These are phyloP conservation scores for Amazona finschi DNA, from an alignment of 2,797 vertebrate species.

Conservation along the genomic window DNA sequence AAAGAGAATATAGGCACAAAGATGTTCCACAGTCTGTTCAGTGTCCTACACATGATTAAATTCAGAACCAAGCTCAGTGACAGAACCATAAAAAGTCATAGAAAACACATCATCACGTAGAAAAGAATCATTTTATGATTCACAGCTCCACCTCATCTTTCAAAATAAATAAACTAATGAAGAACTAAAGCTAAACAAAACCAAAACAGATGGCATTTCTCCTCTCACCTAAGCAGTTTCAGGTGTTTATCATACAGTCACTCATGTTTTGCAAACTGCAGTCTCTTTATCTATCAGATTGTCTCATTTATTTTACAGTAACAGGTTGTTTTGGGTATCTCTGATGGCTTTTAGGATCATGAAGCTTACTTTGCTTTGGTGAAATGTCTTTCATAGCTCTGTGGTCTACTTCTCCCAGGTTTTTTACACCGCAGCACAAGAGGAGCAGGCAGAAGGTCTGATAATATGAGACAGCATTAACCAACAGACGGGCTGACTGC, in stretches of 20 bases:
- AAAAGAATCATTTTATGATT: background rate
- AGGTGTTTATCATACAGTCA: background rate
- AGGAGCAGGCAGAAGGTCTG: conserved; percentile 43
- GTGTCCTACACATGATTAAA: background rate
- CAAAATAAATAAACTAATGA: background rate
- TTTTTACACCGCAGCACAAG: background rate
- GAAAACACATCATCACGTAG: background rate
- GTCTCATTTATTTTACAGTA: rapidly evolving
- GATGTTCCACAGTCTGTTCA: background rate
- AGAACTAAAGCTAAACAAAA: background rate
- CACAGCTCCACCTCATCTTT: background rate
- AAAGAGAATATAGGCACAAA: background rate
- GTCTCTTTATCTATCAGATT: background rate
- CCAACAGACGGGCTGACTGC: conserved; percentile 40
- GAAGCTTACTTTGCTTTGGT: background rate
- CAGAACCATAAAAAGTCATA: background rate
- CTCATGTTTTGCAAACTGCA: background rate
- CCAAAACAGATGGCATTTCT: background rate
- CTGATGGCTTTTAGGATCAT: background rate
- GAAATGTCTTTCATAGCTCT: background rate
- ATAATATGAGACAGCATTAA: background rate
- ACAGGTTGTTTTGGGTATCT: background rate
- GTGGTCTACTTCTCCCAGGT: background rate
- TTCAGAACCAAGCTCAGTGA: background rate
- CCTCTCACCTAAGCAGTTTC: background rate